Percentiles rank a stretch among this genome's conserved stretches.
Conservation (phyloP, 2,113 vertebrate species). For the Harpagus bidentatus region DNA sequence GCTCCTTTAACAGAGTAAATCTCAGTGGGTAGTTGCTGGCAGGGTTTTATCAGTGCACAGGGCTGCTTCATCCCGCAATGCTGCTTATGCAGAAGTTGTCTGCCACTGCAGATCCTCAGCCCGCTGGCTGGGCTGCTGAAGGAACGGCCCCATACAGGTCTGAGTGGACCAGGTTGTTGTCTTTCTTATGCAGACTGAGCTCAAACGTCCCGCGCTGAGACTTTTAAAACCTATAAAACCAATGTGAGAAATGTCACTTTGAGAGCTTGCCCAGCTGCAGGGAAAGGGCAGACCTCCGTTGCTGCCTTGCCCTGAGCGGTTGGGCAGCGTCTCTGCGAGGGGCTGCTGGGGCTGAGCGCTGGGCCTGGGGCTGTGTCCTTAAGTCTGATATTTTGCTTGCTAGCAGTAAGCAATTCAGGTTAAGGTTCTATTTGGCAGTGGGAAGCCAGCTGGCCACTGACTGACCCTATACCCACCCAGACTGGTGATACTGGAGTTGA, state of each 20-base stretch:
- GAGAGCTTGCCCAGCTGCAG: neutral
- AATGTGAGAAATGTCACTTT: accelerated
- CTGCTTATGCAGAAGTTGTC: neutral
- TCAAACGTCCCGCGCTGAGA: neutral
- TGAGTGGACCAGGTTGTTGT: neutral
- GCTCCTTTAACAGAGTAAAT: neutral
- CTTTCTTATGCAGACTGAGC: neutral
- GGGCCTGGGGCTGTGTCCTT: neutral
- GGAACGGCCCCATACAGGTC: accelerated
- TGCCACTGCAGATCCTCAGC: neutral
- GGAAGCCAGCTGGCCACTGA: neutral
- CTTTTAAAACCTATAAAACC: neutral
- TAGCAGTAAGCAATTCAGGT: neutral
- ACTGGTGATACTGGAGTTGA: accelerated
- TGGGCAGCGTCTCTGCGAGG: accelerated
- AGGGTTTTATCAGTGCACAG: neutral
- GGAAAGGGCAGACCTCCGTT: neutral
- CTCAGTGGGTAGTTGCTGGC: neutral
- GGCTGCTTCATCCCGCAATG: neutral
- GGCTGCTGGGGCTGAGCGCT: neutral
- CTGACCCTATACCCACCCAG: neutral
- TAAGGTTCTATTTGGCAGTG: neutral
- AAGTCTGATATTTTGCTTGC: neutral
- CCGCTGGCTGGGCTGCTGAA: neutral
- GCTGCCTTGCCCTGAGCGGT: neutral